Percentiles rank a stretch among this genome's conserved stretches.
phyloP scores from a whole-genome alignment of 2,113 vertebrate species.

The Cyphomyrus plagiostoma region DNA sequence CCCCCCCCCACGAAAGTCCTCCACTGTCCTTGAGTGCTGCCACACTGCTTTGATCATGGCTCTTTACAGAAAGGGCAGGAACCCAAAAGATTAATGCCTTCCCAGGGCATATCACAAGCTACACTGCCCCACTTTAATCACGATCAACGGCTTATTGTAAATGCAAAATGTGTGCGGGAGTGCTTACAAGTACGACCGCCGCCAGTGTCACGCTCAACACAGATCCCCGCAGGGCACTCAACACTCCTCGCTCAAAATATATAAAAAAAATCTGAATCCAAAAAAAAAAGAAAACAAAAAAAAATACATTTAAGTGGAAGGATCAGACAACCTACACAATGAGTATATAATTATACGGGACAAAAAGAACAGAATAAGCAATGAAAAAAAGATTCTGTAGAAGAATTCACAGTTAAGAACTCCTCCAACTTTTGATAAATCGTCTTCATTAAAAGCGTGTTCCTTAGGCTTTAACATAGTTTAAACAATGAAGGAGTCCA shows the following conservation, averaged over 20 bases:
- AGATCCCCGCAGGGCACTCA: neutral
- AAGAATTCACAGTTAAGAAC: neutral
- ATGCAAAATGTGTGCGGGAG: slow-evolving; percentile 33
- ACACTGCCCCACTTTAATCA: slow-evolving; percentile 35
- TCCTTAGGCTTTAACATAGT: neutral
- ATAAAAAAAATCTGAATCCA: neutral
- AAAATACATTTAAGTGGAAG: neutral
- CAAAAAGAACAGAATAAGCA: neutral
- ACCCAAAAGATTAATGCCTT: slow-evolving; percentile 46
- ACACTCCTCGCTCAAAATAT: neutral
- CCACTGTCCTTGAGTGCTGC: slow-evolving; percentile 41
- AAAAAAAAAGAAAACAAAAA: neutral
- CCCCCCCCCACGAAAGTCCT: slow-evolving; percentile 26
- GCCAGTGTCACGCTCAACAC: slow-evolving; percentile 26
- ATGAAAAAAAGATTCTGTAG: neutral
- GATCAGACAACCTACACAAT: neutral
- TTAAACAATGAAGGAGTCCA: neutral
- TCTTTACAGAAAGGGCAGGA: slow-evolving; percentile 45
- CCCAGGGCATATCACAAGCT: slow-evolving; percentile 36
- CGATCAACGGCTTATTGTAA: slow-evolving; percentile 35
- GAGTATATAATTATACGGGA: neutral
- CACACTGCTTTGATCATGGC: slow-evolving; percentile 37
- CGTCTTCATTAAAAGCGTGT: neutral
- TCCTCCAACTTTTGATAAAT: neutral
- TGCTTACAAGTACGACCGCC: slow-evolving; percentile 33